Percentiles rank a stretch among this genome's conserved stretches.
phyloP scores from a whole-genome alignment of 2,888 invertebrate species.

The Euphydryas editha region DNA sequence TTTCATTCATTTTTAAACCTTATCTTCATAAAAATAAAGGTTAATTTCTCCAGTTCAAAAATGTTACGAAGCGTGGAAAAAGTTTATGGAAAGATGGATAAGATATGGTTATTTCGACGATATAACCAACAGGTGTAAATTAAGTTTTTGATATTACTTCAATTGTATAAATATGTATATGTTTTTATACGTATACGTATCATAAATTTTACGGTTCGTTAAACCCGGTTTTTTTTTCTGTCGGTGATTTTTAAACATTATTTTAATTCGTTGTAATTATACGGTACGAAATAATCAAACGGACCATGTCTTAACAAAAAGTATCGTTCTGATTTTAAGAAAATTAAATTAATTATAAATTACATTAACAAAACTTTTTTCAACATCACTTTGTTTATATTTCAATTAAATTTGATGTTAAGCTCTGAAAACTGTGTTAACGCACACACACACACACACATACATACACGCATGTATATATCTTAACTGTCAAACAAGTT shows the following conservation, averaged over 20 bases:
- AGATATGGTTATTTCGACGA: constrained; percentile 20
- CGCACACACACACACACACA: no score
- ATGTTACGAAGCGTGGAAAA: background rate
- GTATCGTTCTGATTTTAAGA: background rate
- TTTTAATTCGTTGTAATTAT: constrained; percentile 34
- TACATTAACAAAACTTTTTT: constrained; percentile 6
- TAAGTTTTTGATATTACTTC: constrained; percentile 26
- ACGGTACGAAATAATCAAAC: constrained; percentile 26
- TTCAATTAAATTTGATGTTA: no score
- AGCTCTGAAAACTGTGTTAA: no score
- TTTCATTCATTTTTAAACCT: background rate
- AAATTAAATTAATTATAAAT: constrained; percentile 5
- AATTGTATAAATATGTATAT: constrained; percentile 27
- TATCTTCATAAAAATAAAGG: background rate
- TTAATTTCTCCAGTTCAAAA: background rate
- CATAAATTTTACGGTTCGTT: constrained; percentile 32
- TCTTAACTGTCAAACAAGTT: background rate
- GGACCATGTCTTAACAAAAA: constrained; percentile 16
- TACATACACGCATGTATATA: no score
- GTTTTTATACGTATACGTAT: constrained; percentile 25
- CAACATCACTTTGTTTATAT: background rate
- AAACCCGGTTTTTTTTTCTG: constrained; percentile 20
- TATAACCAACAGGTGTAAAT: constrained; percentile 34
- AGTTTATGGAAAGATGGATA: constrained; percentile 5
- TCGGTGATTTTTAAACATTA: constrained; percentile 25